A percentile compares a stretch with the other conserved stretches of the same genome.
Conservation (phyloP, 2,888 invertebrate genomes). For the Tachina grossa region DNA sequence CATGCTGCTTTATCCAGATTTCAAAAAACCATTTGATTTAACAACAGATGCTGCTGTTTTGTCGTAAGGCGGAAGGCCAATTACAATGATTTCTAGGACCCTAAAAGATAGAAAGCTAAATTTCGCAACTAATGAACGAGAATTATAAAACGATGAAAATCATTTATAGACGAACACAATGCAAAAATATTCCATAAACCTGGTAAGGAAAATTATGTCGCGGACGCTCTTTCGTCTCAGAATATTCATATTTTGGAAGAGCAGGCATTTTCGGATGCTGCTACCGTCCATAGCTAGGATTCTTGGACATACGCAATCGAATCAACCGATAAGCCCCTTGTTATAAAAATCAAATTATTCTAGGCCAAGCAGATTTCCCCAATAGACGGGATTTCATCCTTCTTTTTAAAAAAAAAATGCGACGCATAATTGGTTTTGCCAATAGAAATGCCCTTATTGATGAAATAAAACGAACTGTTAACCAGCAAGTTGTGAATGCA, state of each 20-base stretch:
- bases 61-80: constrained; percentile 37
- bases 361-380: too few relatives aligned
- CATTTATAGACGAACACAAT: constrained; percentile 9
- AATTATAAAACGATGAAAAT: background rate
- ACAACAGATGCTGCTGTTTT: constrained; percentile 60
- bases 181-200: background rate
- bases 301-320: constrained; percentile 36
- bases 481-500: constrained; percentile 31
- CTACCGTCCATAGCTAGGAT: background rate
- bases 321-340: constrained; percentile 68
- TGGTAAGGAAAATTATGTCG: background rate
- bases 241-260: background rate
- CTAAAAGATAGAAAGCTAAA: background rate
- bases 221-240: background rate
- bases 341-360: constrained; percentile 72
- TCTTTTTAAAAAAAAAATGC: constrained; percentile 5
- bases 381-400: too few relatives aligned
- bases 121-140: background rate
- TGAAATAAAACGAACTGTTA: constrained; percentile 18
- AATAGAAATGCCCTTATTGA: constrained; percentile 34
- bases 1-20: constrained; percentile 60
- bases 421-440: constrained; percentile 42
- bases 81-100: constrained; percentile 24
- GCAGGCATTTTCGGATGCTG: too few relatives aligned
- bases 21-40: constrained; percentile 60